These are phyloP conservation scores for Tipula lateralis DNA, from an alignment of 2,888 invertebrate genomes.

Conservation along the genomic window DNA sequence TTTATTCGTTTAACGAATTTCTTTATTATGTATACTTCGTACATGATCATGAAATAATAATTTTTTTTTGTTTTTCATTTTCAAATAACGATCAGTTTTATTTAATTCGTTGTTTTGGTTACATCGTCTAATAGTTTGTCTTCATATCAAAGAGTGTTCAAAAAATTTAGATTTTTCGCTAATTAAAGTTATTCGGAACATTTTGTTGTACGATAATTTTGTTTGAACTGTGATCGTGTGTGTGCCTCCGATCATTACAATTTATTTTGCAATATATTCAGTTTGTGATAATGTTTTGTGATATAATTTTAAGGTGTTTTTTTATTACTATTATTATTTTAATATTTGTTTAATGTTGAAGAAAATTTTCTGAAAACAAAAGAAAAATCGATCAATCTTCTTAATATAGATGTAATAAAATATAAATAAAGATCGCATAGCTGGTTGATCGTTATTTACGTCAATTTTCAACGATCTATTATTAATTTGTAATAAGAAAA, in stretches of 20 bases:
- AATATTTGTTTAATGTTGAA: neutral
- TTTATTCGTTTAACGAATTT: neutral
- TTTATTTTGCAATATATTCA: neutral
- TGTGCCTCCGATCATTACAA: neutral
- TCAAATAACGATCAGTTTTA: neutral
- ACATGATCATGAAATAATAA: neutral
- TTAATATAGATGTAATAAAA: no score
- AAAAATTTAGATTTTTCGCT: neutral
- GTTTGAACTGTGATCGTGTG: neutral
- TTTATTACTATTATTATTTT: neutral
- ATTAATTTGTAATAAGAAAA: neutral
- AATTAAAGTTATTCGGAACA: neutral
- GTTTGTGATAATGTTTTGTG: slow-evolving; percentile 27
- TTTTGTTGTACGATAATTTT: neutral
- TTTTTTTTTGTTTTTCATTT: neutral
- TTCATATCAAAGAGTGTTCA: neutral
- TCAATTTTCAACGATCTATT: neutral
- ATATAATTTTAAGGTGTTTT: slow-evolving; percentile 25
- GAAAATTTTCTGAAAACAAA: neutral
- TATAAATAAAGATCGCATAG: neutral
- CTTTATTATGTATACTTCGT: neutral
- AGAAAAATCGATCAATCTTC: neutral
- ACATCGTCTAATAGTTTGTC: neutral
- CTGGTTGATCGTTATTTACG: neutral
- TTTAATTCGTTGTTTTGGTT: neutral